Conservation (phyloP, 2,888 invertebrate genomes). For the Pterostichus madidus region DNA sequence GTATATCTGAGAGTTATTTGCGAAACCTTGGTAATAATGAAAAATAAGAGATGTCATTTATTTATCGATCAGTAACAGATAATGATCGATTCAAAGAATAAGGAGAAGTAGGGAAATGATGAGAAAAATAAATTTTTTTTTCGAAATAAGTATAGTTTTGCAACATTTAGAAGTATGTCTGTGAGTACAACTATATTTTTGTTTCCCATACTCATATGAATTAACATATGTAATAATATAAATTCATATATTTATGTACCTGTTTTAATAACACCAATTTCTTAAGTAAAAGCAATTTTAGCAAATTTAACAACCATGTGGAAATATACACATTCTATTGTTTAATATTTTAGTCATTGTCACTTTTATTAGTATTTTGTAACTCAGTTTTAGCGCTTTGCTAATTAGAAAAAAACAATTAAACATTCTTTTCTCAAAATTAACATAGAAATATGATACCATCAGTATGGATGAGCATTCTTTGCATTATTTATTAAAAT, state of each 20-base stretch:
- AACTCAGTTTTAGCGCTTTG: background rate
- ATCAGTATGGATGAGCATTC: constrained; percentile 12
- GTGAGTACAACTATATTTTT: background rate
- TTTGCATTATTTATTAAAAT: constrained; percentile 51
- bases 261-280: background rate
- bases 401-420: constrained; percentile 43
- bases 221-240: background rate
- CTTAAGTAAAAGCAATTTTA: constrained; percentile 5
- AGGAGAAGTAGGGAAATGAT: no score
- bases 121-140: no score
- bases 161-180: no score
- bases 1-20: no score
- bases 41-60: no score
- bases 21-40: no score
- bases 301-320: no score
- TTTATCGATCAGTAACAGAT: no score
- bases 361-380: constrained; percentile 38
- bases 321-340: background rate
- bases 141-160: no score
- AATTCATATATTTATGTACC: background rate
- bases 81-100: no score
- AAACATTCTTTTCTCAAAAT: constrained; percentile 29
- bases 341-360: constrained; percentile 11
- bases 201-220: constrained; percentile 2
- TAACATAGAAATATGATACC: constrained; percentile 36